Evolutionary conservation across 2,113 vertebrate species (phyloP).

Genomic region (Furnarius figulus): DNA sequence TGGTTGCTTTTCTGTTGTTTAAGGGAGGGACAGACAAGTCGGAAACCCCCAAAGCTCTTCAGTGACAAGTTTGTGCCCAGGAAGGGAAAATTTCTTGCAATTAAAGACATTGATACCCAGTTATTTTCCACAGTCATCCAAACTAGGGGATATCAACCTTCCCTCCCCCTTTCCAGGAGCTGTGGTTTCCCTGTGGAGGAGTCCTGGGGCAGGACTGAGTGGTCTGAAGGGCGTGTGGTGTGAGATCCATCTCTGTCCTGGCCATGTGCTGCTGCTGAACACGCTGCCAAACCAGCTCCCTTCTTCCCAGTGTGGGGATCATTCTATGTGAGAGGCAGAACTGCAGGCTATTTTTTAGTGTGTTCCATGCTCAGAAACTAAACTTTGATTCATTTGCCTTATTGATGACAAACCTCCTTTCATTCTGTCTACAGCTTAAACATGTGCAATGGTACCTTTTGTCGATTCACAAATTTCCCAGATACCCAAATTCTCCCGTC

Average conservation of each 20-base stretch:
- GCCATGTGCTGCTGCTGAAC: not conserved
- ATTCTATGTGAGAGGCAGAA: not conserved
- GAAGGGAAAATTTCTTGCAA: not conserved
- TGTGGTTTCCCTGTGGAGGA: not conserved
- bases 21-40: not conserved
- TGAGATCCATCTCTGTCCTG: not conserved
- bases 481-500: slow-evolving; percentile 12
- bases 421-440: not conserved
- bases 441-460: not conserved
- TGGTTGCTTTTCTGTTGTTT: not conserved
- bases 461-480: slow-evolving; percentile 20
- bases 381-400: not conserved
- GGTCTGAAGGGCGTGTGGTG: not conserved
- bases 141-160: not conserved
- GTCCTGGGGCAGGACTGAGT: not conserved
- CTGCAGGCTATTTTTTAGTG: not conserved
- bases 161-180: not conserved
- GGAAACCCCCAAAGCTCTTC: not conserved
- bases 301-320: not conserved
- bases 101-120: not conserved
- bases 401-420: not conserved
- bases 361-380: not conserved
- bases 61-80: not conserved
- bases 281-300: not conserved
- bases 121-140: not conserved